Percentiles rank a stretch among this genome's conserved stretches.
phyloP scores from a whole-genome alignment of 2,113 vertebrate species.

The Engraulis encrasicolus region DNA sequence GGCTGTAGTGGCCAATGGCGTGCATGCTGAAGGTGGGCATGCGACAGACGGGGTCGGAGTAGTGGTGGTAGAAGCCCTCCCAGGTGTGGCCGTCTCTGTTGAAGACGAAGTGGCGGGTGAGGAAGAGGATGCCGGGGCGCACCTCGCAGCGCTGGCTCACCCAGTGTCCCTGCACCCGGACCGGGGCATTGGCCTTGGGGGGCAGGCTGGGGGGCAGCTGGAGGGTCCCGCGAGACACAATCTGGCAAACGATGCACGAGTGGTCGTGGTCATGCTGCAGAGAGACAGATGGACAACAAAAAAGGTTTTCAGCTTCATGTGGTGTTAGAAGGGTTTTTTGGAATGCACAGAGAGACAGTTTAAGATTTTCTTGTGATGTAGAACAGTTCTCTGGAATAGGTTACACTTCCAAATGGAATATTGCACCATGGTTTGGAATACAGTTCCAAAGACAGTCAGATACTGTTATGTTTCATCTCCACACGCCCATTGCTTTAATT shows the following conservation, averaged over 20 bases:
- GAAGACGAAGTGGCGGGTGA: constrained; percentile 88
- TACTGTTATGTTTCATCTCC: neutral
- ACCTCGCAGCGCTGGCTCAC: constrained; percentile 88
- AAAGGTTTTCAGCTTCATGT: neutral
- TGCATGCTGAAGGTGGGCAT: constrained; percentile 87
- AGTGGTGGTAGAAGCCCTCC: constrained; percentile 89
- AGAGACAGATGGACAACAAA: neutral
- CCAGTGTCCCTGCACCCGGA: constrained; percentile 84
- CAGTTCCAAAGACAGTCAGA: neutral
- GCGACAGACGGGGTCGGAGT: constrained; percentile 85
- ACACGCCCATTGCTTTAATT: neutral
- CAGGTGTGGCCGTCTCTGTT: constrained; percentile 84
- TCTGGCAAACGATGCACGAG: constrained; percentile 76
- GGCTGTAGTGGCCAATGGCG: constrained; percentile 84
- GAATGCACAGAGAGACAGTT: no score
- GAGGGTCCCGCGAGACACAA: constrained; percentile 81
- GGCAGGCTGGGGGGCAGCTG: constrained; percentile 81
- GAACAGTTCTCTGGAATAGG: no score
- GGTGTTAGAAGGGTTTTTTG: neutral
- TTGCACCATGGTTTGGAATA: no score
- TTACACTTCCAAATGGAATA: no score
- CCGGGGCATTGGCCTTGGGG: constrained; percentile 76
- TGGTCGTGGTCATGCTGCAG: constrained; percentile 75
- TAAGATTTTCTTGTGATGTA: no score
- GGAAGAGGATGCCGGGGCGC: constrained; percentile 84